Base-by-base conservation (phyloP, 2,113 vertebrate genomes). In the Pollimyrus isidori region DNA sequence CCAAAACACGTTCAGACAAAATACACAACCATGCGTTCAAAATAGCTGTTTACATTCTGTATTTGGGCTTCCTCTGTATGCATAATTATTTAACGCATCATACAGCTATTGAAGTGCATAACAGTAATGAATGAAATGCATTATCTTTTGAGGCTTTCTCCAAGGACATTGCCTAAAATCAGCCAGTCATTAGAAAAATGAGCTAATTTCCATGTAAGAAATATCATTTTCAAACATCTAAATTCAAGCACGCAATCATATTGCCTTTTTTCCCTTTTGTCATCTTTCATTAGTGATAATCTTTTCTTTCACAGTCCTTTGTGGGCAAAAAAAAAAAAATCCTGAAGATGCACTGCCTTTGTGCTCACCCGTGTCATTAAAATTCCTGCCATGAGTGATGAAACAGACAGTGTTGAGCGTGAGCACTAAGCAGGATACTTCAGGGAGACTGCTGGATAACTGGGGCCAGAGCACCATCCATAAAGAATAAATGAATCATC, bases 321-420 rank as follows among this genome's bases (percentile, higher is more conserved):
- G 50, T 35, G 50, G 30, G 82, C 4, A 48, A n/a, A 49, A 23
- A 84, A 48, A 48, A 46, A 26, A 85, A 26, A 85, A 46, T 10
- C 4, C 2, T 49, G 50, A 86, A 49, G 83, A 86, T 49, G 83
- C 83, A 48, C n/a, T 21, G 69, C 30, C 50, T 35, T 26, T 53
- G n/a, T 39, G 15, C 49, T 6, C 3, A 19, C 30, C 26, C 11
- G 5, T 30, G 11, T 56, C 86, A 87, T 87, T 87, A 53, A 53
- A 19, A 87, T 87, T 87, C 86, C 50, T 10, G 86, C 86, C 49
- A 58, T 87, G 86, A 56, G 35, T 52, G 86, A 87, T 87, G 86
- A 87, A 58, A 39, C 50, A 87, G 86, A 42, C 86, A 87, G 49
- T 42, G 13, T 42, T 30, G 49, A 53, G 86, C 7, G 19, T 39